Base-by-base conservation (phyloP, 2,888 invertebrate species). In the Crocallis elinguaria region DNA sequence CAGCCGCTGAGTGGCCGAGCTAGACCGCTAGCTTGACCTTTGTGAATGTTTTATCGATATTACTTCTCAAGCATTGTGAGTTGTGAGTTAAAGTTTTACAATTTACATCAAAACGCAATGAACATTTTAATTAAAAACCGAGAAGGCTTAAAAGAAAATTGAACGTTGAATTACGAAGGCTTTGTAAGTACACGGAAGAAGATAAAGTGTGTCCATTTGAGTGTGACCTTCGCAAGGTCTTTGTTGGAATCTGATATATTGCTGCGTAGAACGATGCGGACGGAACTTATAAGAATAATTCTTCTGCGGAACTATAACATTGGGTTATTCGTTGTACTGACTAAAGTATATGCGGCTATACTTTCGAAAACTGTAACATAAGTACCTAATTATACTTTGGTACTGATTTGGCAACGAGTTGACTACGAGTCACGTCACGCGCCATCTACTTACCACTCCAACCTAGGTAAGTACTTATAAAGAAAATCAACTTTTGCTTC, bases 181-280 rank as follows among this genome's bases (percentile, higher is more conserved):
- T 41, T 30, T 17, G 30, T 25, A 46, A 41, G 13, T 30, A 67
- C 50, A 62, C 64, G 61, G 66, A 68, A 66, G 63, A 67, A 60
- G 44, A 64, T 64, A 64, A 63, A 63, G 63, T 66, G 59, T 58
- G 65, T 62, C 66, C 59, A 69, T 64, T 68, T 63, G 55, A 46
- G 54, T 45, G 49, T 58, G 67, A 68, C 72, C 73, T 72, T 71
- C 64, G 51, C 55, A 63, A 62, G 62, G 63, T 62, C 54, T 57
- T 62, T 56, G 50, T 63, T 61, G 60, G 44, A 62, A 64, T 62
- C 50, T 60, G 50, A 16, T 27, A 50, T 51, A 44, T 21, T 41
- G 19, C 43, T 37, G 21, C 35, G 7, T 37, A 11, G 23, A 13
- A 35, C 33, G 8, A 12, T 25, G 17, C 39, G 48, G 51, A 33